Evolutionary conservation across 1,140 invertebrate species (phyloP).

Genomic region (Nasonia vitripennis): DNA sequence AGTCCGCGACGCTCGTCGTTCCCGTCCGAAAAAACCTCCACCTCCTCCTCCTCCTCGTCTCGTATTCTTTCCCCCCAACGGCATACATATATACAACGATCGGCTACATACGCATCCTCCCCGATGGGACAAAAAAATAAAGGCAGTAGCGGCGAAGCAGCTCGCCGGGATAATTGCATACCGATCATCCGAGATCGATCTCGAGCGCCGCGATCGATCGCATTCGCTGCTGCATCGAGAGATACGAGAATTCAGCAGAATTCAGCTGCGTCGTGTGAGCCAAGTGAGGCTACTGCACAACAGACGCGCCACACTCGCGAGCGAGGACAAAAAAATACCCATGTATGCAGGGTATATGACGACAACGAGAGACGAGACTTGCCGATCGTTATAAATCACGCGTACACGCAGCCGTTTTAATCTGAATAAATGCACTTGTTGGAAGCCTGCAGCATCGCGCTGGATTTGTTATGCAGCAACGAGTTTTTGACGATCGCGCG

Average conservation of each 20-base stretch:
- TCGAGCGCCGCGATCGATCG: conserved; percentile 23
- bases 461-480: no score
- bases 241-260: conserved; percentile 46
- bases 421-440: conserved; percentile 34
- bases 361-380: conserved; percentile 11
- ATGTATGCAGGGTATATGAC: conserved; percentile 4
- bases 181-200: conserved; percentile 49
- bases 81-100: conserved; percentile 10
- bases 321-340: conserved; percentile 14
- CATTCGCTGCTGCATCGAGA: conserved; percentile 31
- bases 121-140: not conserved
- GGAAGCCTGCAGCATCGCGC: not conserved
- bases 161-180: conserved; percentile 49
- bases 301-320: not conserved
- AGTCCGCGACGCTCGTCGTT: not conserved
- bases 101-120: not conserved
- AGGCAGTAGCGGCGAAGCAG: not conserved
- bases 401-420: conserved; percentile 3
- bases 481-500: no score
- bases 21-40: not conserved
- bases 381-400: conserved; percentile 49
- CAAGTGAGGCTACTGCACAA: not conserved
- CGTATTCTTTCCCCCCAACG: not conserved
- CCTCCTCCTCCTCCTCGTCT: not conserved
- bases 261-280: not conserved